Conservation (phyloP, 2,888 invertebrate species). For the Nomada flava region DNA sequence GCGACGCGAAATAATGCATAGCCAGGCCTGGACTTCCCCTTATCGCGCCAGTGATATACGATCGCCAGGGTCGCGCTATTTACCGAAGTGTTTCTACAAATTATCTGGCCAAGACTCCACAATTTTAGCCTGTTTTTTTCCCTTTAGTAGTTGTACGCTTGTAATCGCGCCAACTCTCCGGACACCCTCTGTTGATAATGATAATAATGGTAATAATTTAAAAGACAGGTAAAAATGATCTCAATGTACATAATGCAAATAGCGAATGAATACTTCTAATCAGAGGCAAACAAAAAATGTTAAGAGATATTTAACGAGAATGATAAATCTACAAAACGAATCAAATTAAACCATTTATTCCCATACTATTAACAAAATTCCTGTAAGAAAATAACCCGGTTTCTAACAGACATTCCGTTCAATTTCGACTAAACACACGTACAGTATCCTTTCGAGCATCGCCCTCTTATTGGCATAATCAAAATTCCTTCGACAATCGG, state of each 20-base stretch:
- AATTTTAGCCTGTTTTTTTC: background rate
- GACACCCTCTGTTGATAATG: too few relatives aligned
- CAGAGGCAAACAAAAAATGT: too few relatives aligned
- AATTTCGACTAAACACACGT: background rate
- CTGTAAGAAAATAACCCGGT: background rate
- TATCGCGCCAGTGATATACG: slow-evolving; percentile 60
- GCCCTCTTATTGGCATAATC: slow-evolving; percentile 40
- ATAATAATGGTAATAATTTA: too few relatives aligned
- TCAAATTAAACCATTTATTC: too few relatives aligned
- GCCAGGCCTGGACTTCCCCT: slow-evolving; percentile 50
- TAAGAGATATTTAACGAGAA: too few relatives aligned
- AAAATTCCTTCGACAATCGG: slow-evolving; percentile 51
- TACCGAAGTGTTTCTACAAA: slow-evolving; percentile 62
- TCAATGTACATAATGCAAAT: too few relatives aligned
- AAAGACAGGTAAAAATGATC: too few relatives aligned
- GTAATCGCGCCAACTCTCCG: too few relatives aligned
- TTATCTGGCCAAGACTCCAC: slow-evolving; percentile 44
- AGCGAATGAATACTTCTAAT: too few relatives aligned
- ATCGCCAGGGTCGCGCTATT: slow-evolving; percentile 52
- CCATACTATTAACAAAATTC: too few relatives aligned
- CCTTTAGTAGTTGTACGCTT: background rate
- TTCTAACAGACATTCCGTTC: background rate
- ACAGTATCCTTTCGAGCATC: background rate
- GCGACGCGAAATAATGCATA: slow-evolving; percentile 55
- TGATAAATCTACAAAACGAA: too few relatives aligned